Conservation (phyloP, 2,888 invertebrate species). For the Diadegma fenestrale region DNA sequence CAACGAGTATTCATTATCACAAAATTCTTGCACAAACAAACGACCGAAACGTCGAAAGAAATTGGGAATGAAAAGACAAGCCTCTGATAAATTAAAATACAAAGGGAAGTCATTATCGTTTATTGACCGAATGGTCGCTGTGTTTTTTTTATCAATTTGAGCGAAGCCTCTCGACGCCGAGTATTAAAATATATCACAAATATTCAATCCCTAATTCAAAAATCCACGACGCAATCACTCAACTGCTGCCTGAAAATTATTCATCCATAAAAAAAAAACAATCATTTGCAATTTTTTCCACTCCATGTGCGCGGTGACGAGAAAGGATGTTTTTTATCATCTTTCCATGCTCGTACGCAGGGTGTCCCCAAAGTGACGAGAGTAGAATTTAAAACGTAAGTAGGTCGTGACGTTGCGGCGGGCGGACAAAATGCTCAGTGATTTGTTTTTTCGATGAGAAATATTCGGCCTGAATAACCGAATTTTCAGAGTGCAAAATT, state of each 20-base stretch:
- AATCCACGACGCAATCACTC: neutral
- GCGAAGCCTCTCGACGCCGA: neutral
- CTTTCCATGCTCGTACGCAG: slow-evolving; percentile 13
- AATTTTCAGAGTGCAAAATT: too few relatives aligned
- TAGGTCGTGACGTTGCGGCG: neutral
- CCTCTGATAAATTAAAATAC: neutral
- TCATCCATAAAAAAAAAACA: neutral
- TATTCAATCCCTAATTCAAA: neutral
- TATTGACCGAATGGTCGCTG: neutral
- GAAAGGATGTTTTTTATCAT: slow-evolving; percentile 1
- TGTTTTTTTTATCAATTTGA: neutral
- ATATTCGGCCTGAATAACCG: too few relatives aligned
- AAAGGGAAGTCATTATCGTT: neutral
- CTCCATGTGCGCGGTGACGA: neutral
- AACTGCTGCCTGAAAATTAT: neutral
- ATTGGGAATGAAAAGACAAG: neutral
- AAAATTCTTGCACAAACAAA: neutral
- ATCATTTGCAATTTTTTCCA: neutral
- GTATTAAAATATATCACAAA: neutral
- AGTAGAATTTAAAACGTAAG: neutral
- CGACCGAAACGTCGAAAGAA: neutral
- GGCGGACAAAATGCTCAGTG: neutral
- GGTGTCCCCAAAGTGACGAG: neutral
- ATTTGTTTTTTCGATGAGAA: neutral
- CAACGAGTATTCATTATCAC: neutral